Evolutionary conservation across 2,113 vertebrate species (phyloP).

Genomic region (Sylvilagus bachmani): DNA sequence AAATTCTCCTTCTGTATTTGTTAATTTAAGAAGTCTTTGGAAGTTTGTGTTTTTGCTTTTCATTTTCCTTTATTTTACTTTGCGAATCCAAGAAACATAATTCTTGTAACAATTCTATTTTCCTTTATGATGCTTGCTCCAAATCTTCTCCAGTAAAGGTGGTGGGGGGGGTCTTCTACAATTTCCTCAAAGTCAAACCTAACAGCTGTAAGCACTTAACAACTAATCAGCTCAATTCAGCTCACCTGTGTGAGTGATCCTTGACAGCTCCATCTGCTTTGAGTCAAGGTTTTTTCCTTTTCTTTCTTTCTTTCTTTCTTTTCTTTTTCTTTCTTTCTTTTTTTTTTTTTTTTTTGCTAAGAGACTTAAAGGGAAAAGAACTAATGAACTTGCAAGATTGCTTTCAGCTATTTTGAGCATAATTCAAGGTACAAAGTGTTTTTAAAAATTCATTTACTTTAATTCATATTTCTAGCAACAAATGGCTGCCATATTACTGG

Average conservation of each 20-base stretch:
- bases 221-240: slow-evolving; percentile 83
- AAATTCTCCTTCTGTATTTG: neutral
- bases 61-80: neutral
- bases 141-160: slow-evolving; percentile 75
- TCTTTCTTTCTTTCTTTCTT: neutral
- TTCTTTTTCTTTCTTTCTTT: slow-evolving; percentile 19
- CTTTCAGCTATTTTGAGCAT: slow-evolving; percentile 20
- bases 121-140: slow-evolving; percentile 57
- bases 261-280: slow-evolving; percentile 88
- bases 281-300: slow-evolving; percentile 77
- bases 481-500: slow-evolving; percentile 40
- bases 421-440: slow-evolving; percentile 48
- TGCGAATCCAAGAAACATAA: neutral
- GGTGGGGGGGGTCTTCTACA: slow-evolving; percentile 67
- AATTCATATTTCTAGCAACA: slow-evolving; percentile 49
- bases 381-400: neutral
- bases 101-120: slow-evolving; percentile 71
- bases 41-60: slow-evolving; percentile 47
- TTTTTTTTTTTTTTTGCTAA: neutral
- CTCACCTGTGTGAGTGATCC: slow-evolving; percentile 86
- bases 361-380: slow-evolving; percentile 15
- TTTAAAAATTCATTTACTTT: slow-evolving; percentile 45
- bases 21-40: slow-evolving; percentile 40
- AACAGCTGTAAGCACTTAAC: slow-evolving; percentile 89
- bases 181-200: slow-evolving; percentile 83